phyloP scores from a whole-genome alignment of 2,113 vertebrate genomes.

The Heloderma charlesbogerti region DNA sequence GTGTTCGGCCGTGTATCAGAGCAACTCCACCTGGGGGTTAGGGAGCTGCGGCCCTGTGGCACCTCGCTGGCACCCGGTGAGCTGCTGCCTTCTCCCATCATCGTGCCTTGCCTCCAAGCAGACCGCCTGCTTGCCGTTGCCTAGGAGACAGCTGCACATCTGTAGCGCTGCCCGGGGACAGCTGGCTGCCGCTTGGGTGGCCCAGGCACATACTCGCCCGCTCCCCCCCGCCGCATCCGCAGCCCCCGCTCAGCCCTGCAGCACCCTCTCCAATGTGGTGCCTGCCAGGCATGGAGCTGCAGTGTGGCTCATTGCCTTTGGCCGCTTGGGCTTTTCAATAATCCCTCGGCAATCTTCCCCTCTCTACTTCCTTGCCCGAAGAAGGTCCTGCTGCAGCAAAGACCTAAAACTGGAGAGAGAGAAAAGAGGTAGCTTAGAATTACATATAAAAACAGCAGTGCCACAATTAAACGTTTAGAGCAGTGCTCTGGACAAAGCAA shows the following conservation, averaged over 20 bases:
- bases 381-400: background rate
- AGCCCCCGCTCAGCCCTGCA: background rate
- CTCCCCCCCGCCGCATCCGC: conserved; percentile 15
- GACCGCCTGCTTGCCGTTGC: conserved; percentile 25
- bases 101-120: background rate
- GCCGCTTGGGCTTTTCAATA: conserved; percentile 8
- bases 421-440: background rate
- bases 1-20: background rate
- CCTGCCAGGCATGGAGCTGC: conserved; percentile 14
- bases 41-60: background rate
- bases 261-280: conserved; percentile 20
- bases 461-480: background rate
- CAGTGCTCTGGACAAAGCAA: too few species aligned
- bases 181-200: conserved; percentile 8
- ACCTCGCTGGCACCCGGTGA: conserved; percentile 37
- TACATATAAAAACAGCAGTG: too few species aligned
- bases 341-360: conserved; percentile 45
- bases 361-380: background rate
- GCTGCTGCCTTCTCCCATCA: conserved; percentile 59
- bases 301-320: conserved; percentile 28
- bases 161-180: background rate
- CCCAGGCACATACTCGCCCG: background rate
- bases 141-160: background rate
- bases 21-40: background rate
- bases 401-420: conserved; percentile 61